Evolutionary conservation across 2,113 vertebrate species (phyloP).

Genomic region (Oryzias celebensis): DNA sequence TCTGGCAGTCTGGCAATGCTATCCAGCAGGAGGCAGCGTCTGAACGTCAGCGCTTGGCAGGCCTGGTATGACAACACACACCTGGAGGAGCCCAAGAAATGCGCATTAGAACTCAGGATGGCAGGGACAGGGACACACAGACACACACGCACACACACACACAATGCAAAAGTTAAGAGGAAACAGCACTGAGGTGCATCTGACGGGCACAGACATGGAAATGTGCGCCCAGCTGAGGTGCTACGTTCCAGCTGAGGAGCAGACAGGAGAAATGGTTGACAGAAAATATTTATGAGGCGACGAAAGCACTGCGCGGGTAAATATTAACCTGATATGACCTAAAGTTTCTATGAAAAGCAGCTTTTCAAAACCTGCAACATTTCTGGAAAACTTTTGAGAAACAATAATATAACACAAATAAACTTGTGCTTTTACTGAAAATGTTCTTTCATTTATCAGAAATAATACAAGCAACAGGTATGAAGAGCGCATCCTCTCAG

Average conservation of each 20-base stretch:
- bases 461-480: no score
- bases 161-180: slow-evolving; percentile 33
- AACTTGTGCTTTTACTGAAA: background rate
- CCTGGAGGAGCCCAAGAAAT: slow-evolving; percentile 75
- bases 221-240: slow-evolving; percentile 55
- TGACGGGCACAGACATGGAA: slow-evolving; percentile 33
- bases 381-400: background rate
- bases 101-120: slow-evolving; percentile 47
- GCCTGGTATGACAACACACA: slow-evolving; percentile 95
- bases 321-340: slow-evolving; percentile 53
- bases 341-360: background rate
- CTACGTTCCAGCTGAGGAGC: slow-evolving; percentile 9
- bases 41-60: slow-evolving; percentile 92
- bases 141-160: background rate
- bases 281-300: slow-evolving; percentile 45
- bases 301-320: slow-evolving; percentile 56
- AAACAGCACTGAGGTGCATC: slow-evolving; percentile 27
- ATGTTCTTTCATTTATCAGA: no score
- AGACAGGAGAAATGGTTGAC: slow-evolving; percentile 32
- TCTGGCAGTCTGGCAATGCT: slow-evolving; percentile 87
- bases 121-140: slow-evolving; percentile 21
- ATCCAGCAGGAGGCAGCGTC: slow-evolving; percentile 92
- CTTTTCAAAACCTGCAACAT: background rate
- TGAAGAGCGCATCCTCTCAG: background rate
- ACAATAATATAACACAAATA: background rate